phyloP scores from a whole-genome alignment of 1,140 invertebrate species.

The Varroa destructor region DNA sequence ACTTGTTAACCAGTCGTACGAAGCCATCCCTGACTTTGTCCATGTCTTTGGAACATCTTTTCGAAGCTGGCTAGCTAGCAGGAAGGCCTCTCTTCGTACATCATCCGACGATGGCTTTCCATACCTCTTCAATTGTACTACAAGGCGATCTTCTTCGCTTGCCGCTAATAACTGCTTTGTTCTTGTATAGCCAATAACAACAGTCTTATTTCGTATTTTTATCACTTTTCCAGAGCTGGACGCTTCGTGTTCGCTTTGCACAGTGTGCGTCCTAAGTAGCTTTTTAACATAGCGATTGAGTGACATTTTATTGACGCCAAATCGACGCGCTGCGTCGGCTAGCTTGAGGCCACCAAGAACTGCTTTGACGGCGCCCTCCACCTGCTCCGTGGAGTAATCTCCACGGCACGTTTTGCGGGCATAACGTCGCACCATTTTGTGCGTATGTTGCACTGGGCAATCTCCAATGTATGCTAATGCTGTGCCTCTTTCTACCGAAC shows the following conservation, averaged over 20 bases:
- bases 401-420: constrained; percentile 15
- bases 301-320: constrained; percentile 15
- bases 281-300: constrained; percentile 26
- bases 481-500: too few species aligned
- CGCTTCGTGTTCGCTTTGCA: not conserved
- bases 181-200: constrained; percentile 18
- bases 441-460: not conserved
- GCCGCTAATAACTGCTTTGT: constrained; percentile 13
- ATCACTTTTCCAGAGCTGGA: constrained; percentile 27
- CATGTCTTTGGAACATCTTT: constrained; percentile 20
- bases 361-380: constrained; percentile 23
- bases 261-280: not conserved
- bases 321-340: constrained; percentile 1
- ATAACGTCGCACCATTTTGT: constrained; percentile 7
- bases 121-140: not conserved
- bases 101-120: not conserved
- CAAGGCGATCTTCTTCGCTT: not conserved
- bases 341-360: constrained; percentile 18
- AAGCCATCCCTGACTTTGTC: constrained; percentile 16
- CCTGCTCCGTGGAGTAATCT: constrained; percentile 22
- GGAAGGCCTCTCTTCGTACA: constrained; percentile 1
- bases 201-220: constrained; percentile 1
- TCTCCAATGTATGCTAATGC: too few species aligned
- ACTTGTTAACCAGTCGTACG: constrained; percentile 22
- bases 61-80: not conserved